Evolutionary conservation across 2,888 invertebrate species (phyloP).

Genomic region (Netelia virgata): DNA sequence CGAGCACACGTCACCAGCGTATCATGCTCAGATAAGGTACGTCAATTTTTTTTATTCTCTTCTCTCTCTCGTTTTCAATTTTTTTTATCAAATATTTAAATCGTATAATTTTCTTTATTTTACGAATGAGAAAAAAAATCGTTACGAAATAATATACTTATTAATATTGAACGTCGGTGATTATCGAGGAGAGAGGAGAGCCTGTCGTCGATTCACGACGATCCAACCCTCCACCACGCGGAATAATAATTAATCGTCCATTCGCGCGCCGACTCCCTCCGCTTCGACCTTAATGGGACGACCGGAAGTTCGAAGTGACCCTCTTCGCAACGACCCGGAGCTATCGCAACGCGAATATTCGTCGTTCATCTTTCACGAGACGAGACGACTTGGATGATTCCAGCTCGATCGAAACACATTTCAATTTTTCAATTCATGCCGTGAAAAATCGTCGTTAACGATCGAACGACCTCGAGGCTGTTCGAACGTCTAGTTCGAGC

Average conservation of each 20-base stretch:
- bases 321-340: slow-evolving; percentile 32
- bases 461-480: neutral
- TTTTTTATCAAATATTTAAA: neutral
- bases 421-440: neutral
- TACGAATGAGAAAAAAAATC: neutral
- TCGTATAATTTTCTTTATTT: slow-evolving; percentile 78
- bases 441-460: too few relatives aligned
- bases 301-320: slow-evolving; percentile 63
- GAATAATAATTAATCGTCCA: slow-evolving; percentile 75
- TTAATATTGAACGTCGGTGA: slow-evolving; percentile 57
- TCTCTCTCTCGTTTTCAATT: neutral
- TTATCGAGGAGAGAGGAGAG: slow-evolving; percentile 47
- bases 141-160: slow-evolving; percentile 51
- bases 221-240: slow-evolving; percentile 39
- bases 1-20: slow-evolving; percentile 83
- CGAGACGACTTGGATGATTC: neutral
- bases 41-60: neutral
- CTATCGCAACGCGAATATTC: slow-evolving; percentile 42
- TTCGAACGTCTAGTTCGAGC: neutral
- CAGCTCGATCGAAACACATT: neutral
- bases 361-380: neutral
- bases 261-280: slow-evolving; percentile 74
- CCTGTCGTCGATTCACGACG: slow-evolving; percentile 25
- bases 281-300: slow-evolving; percentile 61
- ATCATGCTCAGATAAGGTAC: slow-evolving; percentile 84